Evolutionary conservation across 1,140 invertebrate species (phyloP), one percentile per base, ranked within the genome.

Genomic region (Drosophila nebulosa): DNA sequence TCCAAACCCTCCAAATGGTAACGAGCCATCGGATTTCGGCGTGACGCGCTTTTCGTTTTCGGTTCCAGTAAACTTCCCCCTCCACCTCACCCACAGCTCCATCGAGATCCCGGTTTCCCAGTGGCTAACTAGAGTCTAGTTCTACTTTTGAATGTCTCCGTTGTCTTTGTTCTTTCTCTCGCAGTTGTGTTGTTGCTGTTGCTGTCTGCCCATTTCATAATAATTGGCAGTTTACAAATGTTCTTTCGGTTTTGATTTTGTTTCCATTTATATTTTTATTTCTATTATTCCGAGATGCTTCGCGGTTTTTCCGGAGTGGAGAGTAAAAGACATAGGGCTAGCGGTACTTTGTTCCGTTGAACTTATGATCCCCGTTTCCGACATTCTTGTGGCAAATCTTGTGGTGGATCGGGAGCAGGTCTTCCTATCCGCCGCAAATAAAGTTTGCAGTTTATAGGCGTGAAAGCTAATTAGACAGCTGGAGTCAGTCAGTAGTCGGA

Each of bases 171-270:
- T 46, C 14, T 32, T 36, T 27, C 14, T n/a, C 1, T 7, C 21
- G 21, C 21, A 21, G 58, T 60, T 46, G 26, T 27, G 24, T 53
- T 51, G 18, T 24, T 63, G 67, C 35, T 69, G 71, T 67, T 73
- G 63, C 80, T 77, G 78, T 86, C 81, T 86, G 50, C 60, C 71
- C 70, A 71, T 86, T 86, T 86, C 81, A 86, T 86, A 86, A 86
- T 86, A 86, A 86, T 86, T 86, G 81, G 81, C 81, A 86, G 81
- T 85, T 86, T 86, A 86, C 81, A 80, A 86, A 86, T 86, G 81
- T 85, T 80, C 73, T 79, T 84, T 84, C 24, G 73, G 73, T 79
- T 79, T 84, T 84, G 76, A 84, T 84, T 85, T 85, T 66, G 63
- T 77, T 77, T 66, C 74, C 53, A 77, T 60, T 86, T 68, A 57